A percentile compares a stretch with the other conserved stretches of the same genome.
These are phyloP conservation scores for Ferrisia virgata DNA, from an alignment of 2,888 invertebrate species.

Conservation along the genomic window DNA sequence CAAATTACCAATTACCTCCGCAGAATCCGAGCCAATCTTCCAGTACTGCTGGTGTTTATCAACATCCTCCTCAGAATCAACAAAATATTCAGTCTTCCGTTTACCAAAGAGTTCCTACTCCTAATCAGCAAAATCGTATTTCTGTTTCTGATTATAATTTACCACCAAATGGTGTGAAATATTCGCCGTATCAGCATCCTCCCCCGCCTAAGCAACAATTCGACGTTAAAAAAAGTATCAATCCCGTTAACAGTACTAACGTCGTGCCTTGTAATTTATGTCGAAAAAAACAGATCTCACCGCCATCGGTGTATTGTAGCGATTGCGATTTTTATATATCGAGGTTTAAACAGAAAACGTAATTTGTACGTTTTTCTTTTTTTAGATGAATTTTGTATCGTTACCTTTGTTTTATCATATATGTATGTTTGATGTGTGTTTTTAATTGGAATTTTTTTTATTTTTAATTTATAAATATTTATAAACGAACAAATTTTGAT, in stretches of 20 bases:
- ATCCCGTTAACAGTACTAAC: slow-evolving; percentile 52
- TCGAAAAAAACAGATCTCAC: slow-evolving; percentile 74
- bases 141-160: slow-evolving; percentile 47
- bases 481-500: not conserved
- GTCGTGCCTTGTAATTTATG: slow-evolving; percentile 75
- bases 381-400: not conserved
- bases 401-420: slow-evolving; percentile 12
- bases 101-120: slow-evolving; percentile 51
- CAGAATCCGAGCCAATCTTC: not conserved
- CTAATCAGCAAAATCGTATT: slow-evolving; percentile 45
- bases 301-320: slow-evolving; percentile 77
- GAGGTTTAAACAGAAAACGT: slow-evolving; percentile 65
- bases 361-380: not conserved
- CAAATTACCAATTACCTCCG: not conserved
- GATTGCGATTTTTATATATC: slow-evolving; percentile 94
- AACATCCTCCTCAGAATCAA: not conserved
- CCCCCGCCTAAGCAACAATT: slow-evolving; percentile 57
- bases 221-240: slow-evolving; percentile 47
- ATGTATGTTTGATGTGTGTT: not conserved
- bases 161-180: slow-evolving; percentile 45
- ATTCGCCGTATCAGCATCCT: slow-evolving; percentile 64
- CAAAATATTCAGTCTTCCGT: slow-evolving; percentile 16
- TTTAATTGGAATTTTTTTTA: not conserved
- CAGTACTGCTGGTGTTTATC: not conserved
- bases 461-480: no score